Evolutionary conservation across 2,113 vertebrate species (phyloP), one percentile per base, ranked within the genome.

Genomic region (Platichthys flesus): DNA sequence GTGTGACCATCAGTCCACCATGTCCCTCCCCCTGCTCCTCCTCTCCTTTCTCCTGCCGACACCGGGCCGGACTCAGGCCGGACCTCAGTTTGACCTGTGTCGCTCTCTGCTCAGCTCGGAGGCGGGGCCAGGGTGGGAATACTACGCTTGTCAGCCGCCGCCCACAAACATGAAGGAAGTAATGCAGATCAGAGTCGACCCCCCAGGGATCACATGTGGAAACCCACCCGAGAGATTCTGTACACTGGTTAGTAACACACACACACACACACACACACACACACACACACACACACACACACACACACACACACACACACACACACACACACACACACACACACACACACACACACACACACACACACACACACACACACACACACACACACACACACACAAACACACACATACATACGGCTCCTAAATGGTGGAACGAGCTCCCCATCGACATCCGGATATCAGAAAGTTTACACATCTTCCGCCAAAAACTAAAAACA

Each of bases 171-270:
- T 98, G 95, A 98, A 97, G 92, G 95, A 97, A 89, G 96, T 95
- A 0, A 96, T 97, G 92, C 96, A 94, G 0, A 96, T 98, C n/a
- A 94, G 94, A 86, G 97, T 99, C 64, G 97, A 99, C 6, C 98
- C 98, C 0, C 90, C 94, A 0, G 97, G 96, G 56, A 96, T 98
- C 92, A 98, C 97, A 0, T 99, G 98, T 0, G 98, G 98, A 79
- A 94, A 97, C 85, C 98, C 97, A 0, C 97, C 97, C 0, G 97
- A 99, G 88, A 93, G 96, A 4, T 99, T 98, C 95, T 99, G 98
- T 89, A 98, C 97, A 21, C 95, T 98, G 28, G 98, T 99, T 87
- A 95, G 96, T 96, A 62, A 47, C 56, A 56, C 52, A 72, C 24
- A 15, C 62, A 47, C 45, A 47, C 14, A 47, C 14, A 31, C 31